These are phyloP conservation scores for Patella ulyssiponensis DNA, from an alignment of 2,888 invertebrate species.

Conservation along the genomic window DNA sequence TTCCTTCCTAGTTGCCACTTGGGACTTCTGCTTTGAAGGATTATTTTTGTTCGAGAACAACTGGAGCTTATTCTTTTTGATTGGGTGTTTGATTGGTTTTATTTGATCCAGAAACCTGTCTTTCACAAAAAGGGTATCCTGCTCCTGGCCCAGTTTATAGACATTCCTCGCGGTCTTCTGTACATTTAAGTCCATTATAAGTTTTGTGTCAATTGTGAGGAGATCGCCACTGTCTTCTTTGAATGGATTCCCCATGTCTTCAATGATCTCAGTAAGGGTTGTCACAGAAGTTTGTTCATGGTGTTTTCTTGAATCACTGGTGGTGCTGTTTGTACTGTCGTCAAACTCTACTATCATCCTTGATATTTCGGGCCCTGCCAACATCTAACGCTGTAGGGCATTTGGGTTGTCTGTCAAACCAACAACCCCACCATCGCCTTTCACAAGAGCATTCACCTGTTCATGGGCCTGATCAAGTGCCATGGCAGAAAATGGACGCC, in stretches of 20 bases:
- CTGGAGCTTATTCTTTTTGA: background rate
- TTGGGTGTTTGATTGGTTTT: background rate
- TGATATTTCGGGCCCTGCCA: constrained; percentile 18
- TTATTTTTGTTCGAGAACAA: background rate
- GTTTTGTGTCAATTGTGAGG: no score
- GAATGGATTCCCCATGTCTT: no score
- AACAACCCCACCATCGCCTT: constrained; percentile 10
- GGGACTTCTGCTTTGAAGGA: background rate
- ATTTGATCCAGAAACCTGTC: background rate
- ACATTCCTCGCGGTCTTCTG: no score
- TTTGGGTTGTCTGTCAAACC: constrained; percentile 13
- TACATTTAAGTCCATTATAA: no score
- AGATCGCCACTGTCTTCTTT: no score
- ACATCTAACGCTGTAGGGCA: constrained; percentile 15
- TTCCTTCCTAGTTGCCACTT: background rate
- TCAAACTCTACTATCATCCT: constrained; percentile 5
- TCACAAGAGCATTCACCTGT: constrained; percentile 1
- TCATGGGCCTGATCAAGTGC: constrained; percentile 14
- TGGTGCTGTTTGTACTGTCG: background rate
- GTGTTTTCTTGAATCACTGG: no score
- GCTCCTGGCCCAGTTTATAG: no score
- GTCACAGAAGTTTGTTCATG: no score
- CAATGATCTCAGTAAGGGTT: no score
- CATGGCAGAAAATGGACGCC: constrained; percentile 13
- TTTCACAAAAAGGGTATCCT: background rate